Conservation (phyloP, 2,113 vertebrate genomes). For the Serinus canaria region DNA sequence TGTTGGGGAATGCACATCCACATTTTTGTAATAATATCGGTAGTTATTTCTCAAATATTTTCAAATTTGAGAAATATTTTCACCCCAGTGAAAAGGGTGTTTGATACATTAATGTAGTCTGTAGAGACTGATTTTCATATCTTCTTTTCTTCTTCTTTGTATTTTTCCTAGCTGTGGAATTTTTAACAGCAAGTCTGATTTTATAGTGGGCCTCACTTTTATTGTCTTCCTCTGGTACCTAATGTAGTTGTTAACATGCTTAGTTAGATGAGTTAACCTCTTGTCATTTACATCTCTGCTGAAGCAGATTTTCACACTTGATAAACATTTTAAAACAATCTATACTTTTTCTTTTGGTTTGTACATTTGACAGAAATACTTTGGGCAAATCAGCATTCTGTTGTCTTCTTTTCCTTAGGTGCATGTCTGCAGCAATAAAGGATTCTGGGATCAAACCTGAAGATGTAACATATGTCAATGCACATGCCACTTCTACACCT, state of each 20-base stretch:
- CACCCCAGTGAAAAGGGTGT: neutral
- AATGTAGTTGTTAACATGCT: neutral
- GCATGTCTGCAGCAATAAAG: slow-evolving; percentile 91
- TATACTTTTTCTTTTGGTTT: neutral
- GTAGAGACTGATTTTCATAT: neutral
- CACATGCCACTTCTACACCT: slow-evolving; percentile 94
- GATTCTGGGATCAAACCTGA: slow-evolving; percentile 78
- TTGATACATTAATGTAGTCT: neutral
- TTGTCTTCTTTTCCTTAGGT: slow-evolving; percentile 70
- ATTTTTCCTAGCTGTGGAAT: neutral
- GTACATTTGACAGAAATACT: neutral
- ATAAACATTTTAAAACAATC: neutral
- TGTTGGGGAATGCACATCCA: neutral
- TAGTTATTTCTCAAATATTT: neutral
- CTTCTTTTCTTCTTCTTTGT: neutral
- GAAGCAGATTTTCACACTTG: neutral
- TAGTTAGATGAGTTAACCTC: neutral
- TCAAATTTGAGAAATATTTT: no score
- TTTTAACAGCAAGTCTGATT: neutral
- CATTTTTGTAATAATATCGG: neutral
- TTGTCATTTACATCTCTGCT: neutral
- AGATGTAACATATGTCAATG: slow-evolving; percentile 89
- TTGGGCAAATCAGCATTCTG: neutral
- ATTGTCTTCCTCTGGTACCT: neutral
- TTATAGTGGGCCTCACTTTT: neutral